Evolutionary conservation across 1,140 invertebrate genomes (phyloP).

Genomic region (Drosophila gunungcola): DNA sequence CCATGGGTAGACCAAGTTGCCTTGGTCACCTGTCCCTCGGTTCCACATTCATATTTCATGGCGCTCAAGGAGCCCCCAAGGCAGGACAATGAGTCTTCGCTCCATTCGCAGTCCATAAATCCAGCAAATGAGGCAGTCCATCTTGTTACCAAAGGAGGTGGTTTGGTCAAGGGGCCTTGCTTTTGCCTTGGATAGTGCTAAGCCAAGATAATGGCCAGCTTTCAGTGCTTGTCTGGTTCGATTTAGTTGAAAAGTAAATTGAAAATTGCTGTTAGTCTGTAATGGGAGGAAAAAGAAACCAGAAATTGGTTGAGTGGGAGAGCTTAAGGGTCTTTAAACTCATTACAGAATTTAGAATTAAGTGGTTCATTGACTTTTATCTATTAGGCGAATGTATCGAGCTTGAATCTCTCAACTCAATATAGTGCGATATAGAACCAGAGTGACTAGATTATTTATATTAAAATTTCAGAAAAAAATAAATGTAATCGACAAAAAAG

Average conservation of each 20-base stretch:
- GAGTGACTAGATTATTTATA: too few relatives aligned
- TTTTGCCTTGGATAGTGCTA: conserved; percentile 25
- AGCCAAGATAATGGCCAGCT: conserved; percentile 41
- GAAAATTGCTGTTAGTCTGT: conserved; percentile 24
- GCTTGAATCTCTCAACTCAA: conserved; percentile 2
- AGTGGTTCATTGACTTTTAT: conserved; percentile 22
- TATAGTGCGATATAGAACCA: too few relatives aligned
- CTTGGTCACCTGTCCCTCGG: conserved; percentile 55
- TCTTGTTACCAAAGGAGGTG: conserved; percentile 33
- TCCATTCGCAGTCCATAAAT: conserved; percentile 78
- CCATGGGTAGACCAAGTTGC: neutral
- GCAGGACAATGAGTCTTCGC: conserved; percentile 48
- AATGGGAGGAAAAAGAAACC: neutral
- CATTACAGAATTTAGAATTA: conserved; percentile 22
- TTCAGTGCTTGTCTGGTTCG: conserved; percentile 36
- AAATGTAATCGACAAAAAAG: too few relatives aligned
- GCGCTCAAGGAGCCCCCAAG: conserved; percentile 33
- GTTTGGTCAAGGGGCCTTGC: conserved; percentile 4
- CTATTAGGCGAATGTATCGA: neutral
- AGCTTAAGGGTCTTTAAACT: conserved; percentile 10
- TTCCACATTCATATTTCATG: conserved; percentile 56
- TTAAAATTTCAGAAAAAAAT: too few relatives aligned
- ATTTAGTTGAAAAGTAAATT: conserved; percentile 45
- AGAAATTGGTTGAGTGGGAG: conserved; percentile 19
- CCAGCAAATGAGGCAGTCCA: conserved; percentile 71